These are phyloP conservation scores for Archips xylosteana DNA, from an alignment of 2,888 invertebrate genomes.

Conservation along the genomic window DNA sequence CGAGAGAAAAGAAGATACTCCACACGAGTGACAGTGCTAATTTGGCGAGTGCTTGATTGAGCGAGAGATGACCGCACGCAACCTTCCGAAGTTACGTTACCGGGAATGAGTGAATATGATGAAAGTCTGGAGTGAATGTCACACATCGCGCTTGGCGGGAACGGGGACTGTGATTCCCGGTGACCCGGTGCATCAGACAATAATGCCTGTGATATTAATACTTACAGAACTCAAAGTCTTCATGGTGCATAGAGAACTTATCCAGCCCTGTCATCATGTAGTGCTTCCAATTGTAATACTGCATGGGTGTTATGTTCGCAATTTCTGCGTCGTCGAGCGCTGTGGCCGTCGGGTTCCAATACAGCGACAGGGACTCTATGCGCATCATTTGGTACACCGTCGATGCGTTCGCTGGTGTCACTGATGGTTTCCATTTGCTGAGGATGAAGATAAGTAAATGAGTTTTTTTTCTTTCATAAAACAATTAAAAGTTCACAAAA, in stretches of 20 bases:
- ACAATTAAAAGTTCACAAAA: too few species aligned
- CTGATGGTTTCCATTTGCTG: conserved; percentile 92
- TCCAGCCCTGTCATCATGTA: conserved; percentile 91
- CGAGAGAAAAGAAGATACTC: too few species aligned
- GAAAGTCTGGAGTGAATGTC: too few species aligned
- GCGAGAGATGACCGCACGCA: too few species aligned
- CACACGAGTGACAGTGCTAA: too few species aligned
- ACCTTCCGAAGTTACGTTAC: too few species aligned
- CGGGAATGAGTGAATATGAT: too few species aligned
- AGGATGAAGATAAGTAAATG: not conserved
- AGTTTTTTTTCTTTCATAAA: too few species aligned
- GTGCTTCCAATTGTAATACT: conserved; percentile 90
- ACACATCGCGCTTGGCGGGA: too few species aligned
- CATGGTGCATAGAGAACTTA: conserved; percentile 91
- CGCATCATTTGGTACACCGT: conserved; percentile 91
- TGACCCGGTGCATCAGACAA: too few species aligned
- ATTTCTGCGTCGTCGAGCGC: conserved; percentile 83
- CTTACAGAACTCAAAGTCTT: conserved; percentile 93
- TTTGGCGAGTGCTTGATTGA: too few species aligned
- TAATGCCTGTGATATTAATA: conserved; percentile 51
- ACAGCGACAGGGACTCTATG: conserved; percentile 90
- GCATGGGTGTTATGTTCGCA: conserved; percentile 81
- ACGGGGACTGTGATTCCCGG: too few species aligned
- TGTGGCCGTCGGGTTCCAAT: conserved; percentile 89
- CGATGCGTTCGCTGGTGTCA: conserved; percentile 85